phyloP scores from a whole-genome alignment of 1,140 invertebrate genomes.

The Sinonovacula constricta region DNA sequence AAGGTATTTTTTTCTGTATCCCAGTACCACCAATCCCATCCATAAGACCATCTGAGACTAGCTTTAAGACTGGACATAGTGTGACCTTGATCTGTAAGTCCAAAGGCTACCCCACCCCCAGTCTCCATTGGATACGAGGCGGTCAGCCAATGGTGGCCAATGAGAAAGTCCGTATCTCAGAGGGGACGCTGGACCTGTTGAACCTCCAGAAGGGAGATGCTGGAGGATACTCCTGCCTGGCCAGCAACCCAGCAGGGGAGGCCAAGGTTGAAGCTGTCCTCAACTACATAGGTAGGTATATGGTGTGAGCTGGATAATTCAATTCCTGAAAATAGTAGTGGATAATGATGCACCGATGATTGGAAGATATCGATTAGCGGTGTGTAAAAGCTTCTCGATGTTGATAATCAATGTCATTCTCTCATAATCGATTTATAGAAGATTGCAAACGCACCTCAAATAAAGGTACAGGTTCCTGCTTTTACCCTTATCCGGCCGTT shows the following conservation, averaged over 20 bases:
- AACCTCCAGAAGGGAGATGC: conserved; percentile 69
- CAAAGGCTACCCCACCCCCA: conserved; percentile 69
- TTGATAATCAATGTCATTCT: too few species aligned
- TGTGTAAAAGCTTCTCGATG: too few species aligned
- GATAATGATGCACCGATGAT: too few species aligned
- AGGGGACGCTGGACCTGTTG: conserved; percentile 61
- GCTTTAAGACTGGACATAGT: conserved; percentile 70
- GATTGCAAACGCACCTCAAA: too few species aligned
- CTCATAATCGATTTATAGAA: too few species aligned
- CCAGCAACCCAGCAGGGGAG: conserved; percentile 73
- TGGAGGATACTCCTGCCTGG: conserved; percentile 75
- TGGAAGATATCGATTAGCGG: too few species aligned
- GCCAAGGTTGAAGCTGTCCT: conserved; percentile 61
- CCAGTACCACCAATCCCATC: conserved; percentile 77
- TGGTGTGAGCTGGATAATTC: too few species aligned
- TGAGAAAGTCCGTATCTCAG: conserved; percentile 57
- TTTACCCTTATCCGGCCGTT: too few species aligned
- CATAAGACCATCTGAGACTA: conserved; percentile 71
- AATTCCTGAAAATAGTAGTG: too few species aligned
- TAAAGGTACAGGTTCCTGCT: too few species aligned
- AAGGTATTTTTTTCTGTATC: too few species aligned
- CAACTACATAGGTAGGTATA: conserved; percentile 69
- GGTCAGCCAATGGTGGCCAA: conserved; percentile 60
- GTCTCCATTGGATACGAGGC: conserved; percentile 67
- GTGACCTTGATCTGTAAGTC: conserved; percentile 68